Conservation (phyloP, 2,797 vertebrate species). For the Triplophysa bombifrons region DNA sequence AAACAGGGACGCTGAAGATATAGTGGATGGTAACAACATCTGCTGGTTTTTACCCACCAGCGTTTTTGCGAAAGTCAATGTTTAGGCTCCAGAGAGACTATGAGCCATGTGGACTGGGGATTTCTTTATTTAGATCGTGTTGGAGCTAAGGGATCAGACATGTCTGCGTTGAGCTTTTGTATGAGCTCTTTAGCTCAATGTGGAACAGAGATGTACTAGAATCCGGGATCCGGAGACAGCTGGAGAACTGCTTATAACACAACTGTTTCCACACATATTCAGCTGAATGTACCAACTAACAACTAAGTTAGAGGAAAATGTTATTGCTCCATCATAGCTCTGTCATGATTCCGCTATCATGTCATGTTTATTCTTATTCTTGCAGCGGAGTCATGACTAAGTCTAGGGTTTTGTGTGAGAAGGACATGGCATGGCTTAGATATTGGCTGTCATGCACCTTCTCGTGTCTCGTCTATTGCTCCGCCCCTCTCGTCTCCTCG, state of each 20-base stretch:
- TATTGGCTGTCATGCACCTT: no score
- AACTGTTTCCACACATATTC: background rate
- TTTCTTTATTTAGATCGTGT: conserved; percentile 47
- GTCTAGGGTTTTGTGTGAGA: no score
- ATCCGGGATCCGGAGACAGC: conserved; percentile 28
- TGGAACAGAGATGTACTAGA: conserved; percentile 1
- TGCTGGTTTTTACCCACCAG: conserved; percentile 16
- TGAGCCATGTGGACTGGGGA: conserved; percentile 19
- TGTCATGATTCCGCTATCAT: no score
- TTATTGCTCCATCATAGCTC: no score
- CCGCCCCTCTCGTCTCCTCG: no score
- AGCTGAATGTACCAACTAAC: background rate
- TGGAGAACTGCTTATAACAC: conserved; percentile 15
- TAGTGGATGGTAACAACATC: background rate
- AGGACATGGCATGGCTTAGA: no score
- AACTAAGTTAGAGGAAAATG: background rate
- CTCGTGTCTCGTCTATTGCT: no score
- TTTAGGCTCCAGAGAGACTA: conserved; percentile 31
- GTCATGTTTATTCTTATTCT: no score
- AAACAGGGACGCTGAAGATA: background rate
- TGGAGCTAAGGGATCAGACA: conserved; percentile 28
- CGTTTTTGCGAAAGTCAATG: background rate
- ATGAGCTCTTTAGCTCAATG: conserved; percentile 44
- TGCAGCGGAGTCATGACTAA: no score
- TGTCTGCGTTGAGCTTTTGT: conserved; percentile 43